Conservation (phyloP, 2,888 invertebrate species). For the Trachelus tabidus region DNA sequence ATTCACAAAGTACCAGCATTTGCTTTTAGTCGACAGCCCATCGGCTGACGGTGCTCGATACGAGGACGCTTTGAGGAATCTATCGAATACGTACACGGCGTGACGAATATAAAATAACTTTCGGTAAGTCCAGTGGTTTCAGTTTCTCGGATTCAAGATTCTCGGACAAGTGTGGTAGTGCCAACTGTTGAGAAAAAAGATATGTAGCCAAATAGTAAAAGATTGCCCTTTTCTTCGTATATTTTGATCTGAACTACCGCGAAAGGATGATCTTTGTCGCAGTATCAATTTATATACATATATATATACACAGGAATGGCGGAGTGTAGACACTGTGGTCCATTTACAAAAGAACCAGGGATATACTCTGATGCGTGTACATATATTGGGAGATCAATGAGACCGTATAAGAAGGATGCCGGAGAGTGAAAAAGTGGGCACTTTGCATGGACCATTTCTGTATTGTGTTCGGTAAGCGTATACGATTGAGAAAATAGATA, state of each 20-base stretch:
- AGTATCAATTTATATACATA: neutral
- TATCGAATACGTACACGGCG: neutral
- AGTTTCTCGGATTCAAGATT: neutral
- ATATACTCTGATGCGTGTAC: neutral
- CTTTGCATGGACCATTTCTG: neutral
- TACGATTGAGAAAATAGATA: neutral
- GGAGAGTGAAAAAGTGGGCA: neutral
- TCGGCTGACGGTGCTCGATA: neutral
- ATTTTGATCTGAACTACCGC: neutral
- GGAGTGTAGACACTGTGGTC: neutral
- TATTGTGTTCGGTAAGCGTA: neutral
- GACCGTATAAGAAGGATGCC: neutral
- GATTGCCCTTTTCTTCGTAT: neutral
- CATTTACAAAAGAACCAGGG: neutral
- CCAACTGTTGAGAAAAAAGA: neutral
- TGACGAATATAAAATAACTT: neutral
- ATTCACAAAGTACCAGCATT: neutral
- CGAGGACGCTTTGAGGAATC: neutral
- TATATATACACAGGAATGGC: neutral
- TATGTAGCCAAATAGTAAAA: neutral
- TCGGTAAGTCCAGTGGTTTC: neutral
- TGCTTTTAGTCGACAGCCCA: neutral
- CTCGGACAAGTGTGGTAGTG: neutral
- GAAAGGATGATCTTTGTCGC: neutral
- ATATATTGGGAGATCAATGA: neutral